Evolutionary conservation across 37 sponge, comb jelly and placozoan species (phyloP).

Genomic region (Chondrosia reniformis): DNA sequence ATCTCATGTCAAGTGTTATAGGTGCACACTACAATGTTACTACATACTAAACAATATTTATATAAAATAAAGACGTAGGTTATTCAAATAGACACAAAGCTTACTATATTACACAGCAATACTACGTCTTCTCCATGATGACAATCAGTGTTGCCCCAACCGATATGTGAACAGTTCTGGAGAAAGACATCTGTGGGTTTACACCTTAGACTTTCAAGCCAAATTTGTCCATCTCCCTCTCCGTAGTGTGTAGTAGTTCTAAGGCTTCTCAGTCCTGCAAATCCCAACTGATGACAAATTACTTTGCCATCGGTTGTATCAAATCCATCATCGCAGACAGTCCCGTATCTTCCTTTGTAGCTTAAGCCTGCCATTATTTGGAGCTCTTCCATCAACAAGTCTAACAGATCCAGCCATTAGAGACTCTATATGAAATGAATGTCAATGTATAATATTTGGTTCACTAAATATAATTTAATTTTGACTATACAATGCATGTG

Average conservation of each 20-base stretch:
- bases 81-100: too few species aligned
- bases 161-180: conserved; percentile 10
- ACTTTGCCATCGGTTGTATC: not conserved
- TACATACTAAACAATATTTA: too few species aligned
- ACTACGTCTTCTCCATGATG: conserved; percentile 1
- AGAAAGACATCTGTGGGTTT: not conserved
- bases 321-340: conserved; percentile 15
- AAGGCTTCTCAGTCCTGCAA: not conserved
- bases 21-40: too few species aligned
- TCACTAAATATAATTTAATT: too few species aligned
- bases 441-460: too few species aligned
- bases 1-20: too few species aligned
- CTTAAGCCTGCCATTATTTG: not conserved
- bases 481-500: too few species aligned
- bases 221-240: conserved; percentile 8
- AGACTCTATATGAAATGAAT: too few species aligned
- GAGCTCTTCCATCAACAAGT: not conserved
- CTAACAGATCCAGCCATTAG: not conserved
- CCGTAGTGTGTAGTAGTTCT: not conserved
- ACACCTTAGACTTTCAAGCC: not conserved
- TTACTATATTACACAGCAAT: too few species aligned
- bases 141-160: conserved; percentile 12
- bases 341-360: not conserved
- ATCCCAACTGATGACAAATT: conserved; percentile 13
- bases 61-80: too few species aligned